These are phyloP conservation scores for Drosophila virilis DNA, from an alignment of 1,140 invertebrate species.

Conservation along the genomic window DNA sequence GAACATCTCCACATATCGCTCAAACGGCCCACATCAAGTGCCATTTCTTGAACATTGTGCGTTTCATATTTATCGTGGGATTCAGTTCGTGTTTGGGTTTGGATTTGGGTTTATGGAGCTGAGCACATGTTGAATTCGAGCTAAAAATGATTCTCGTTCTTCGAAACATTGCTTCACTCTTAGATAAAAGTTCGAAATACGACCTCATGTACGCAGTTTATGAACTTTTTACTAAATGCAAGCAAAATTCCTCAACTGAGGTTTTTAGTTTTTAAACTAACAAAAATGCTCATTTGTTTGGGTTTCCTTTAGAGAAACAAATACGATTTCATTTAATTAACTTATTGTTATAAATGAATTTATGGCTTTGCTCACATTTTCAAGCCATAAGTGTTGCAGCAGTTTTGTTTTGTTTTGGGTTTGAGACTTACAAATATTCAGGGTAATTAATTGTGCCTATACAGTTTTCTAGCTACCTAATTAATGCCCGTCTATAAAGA, in stretches of 20 bases:
- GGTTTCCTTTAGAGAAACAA: background rate
- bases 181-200: slow-evolving; percentile 17
- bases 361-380: background rate
- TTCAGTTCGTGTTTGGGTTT: background rate
- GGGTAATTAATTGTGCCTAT: no score
- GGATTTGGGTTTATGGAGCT: slow-evolving; percentile 3
- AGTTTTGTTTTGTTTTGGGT: background rate
- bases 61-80: slow-evolving; percentile 3
- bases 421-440: no score
- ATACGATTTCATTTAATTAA: background rate
- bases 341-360: background rate
- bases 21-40: slow-evolving; percentile 7
- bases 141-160: slow-evolving; percentile 11
- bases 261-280: slow-evolving; percentile 3
- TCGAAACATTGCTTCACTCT: background rate
- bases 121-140: slow-evolving; percentile 12
- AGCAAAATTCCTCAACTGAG: background rate
- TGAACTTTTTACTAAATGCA: slow-evolving; percentile 7
- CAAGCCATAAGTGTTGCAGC: no score
- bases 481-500: no score
- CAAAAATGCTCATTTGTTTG: background rate
- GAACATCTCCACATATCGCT: slow-evolving; percentile 14
- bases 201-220: slow-evolving; percentile 10
- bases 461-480: no score
- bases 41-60: slow-evolving; percentile 14